Conservation (phyloP, 1,140 invertebrate genomes). For the Teleopsis dalmanni region DNA sequence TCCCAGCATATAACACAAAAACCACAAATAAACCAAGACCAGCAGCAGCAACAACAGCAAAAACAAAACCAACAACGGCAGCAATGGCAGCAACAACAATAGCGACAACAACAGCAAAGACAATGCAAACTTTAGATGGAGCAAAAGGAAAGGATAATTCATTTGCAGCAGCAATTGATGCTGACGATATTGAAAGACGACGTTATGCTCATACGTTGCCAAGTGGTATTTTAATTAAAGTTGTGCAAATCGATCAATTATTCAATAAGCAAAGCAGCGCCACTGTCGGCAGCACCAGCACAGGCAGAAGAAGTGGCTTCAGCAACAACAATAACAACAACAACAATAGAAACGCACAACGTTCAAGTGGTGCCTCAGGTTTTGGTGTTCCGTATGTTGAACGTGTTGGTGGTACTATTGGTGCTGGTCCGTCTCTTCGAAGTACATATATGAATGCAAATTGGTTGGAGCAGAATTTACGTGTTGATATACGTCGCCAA, state of each 20-base stretch:
- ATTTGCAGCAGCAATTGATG: not conserved
- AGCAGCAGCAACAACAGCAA: not conserved
- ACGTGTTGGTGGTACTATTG: not conserved
- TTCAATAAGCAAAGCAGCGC: constrained; percentile 7
- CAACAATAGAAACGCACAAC: not conserved
- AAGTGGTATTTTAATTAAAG: constrained; percentile 14
- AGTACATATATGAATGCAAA: constrained; percentile 8
- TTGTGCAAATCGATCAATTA: constrained; percentile 18
- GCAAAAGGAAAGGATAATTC: too few species aligned
- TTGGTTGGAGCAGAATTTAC: constrained; percentile 31
- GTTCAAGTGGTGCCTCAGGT: not conserved
- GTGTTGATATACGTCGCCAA: constrained; percentile 28
- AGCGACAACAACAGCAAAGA: not conserved
- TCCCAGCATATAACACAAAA: constrained; percentile 14
- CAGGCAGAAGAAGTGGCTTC: constrained; percentile 3
- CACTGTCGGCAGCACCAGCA: not conserved
- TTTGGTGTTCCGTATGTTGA: not conserved
- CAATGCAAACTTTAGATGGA: too few species aligned
- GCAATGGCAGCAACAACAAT: not conserved
- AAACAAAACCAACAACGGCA: not conserved
- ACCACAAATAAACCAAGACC: not conserved
- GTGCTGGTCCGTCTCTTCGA: not conserved
- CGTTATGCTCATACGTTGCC: not conserved
- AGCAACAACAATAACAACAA: constrained; percentile 14
- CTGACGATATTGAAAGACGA: too few species aligned